Evolutionary conservation across 2,113 vertebrate species (phyloP).

Genomic region (Cynopterus brachyotis): DNA sequence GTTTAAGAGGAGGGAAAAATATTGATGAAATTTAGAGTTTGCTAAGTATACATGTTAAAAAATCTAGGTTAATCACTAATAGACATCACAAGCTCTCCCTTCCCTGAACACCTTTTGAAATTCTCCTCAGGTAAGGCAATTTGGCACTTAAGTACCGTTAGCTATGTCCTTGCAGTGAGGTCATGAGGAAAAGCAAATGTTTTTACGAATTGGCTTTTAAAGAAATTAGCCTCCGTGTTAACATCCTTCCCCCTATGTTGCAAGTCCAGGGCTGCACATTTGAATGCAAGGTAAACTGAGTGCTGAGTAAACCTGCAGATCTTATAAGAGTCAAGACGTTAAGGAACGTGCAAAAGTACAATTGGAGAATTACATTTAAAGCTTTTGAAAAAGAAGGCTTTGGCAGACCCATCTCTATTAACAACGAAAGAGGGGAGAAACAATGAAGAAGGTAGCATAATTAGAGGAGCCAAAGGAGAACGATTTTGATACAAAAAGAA

Average conservation of each 20-base stretch:
- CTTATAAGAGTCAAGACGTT: not conserved
- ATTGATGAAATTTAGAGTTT: not conserved
- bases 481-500: not conserved
- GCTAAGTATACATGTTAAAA: not conserved
- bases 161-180: not conserved
- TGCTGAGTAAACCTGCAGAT: not conserved
- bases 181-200: not conserved
- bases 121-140: not conserved
- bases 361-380: not conserved
- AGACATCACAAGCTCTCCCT: not conserved
- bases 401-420: not conserved
- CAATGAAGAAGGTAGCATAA: not conserved
- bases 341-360: not conserved
- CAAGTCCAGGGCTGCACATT: not conserved
- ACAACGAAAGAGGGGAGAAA: not conserved
- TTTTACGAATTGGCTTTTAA: not conserved
- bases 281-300: not conserved
- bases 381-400: not conserved
- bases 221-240: not conserved
- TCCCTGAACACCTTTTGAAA: not conserved
- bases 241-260: not conserved
- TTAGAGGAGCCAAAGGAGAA: not conserved
- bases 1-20: not conserved
- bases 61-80: not conserved
- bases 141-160: not conserved